Percentiles rank a stretch among this genome's conserved stretches.
Evolutionary conservation across 2,888 invertebrate genomes (phyloP).

Genomic region (Idaea biselata): DNA sequence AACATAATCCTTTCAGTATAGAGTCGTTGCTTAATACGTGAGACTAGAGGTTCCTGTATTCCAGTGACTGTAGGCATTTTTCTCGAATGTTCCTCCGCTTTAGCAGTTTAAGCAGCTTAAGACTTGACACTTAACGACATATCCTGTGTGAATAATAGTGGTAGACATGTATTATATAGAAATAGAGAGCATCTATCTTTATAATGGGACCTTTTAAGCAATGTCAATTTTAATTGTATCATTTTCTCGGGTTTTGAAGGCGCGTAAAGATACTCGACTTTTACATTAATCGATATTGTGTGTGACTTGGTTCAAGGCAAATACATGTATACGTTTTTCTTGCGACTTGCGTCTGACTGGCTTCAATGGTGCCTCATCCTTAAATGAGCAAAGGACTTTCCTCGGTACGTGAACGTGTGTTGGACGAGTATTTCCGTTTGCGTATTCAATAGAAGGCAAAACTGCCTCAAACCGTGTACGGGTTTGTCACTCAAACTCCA

Average conservation of each 20-base stretch:
- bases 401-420: no score
- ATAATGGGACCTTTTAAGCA: background rate
- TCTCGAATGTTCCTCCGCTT: slow-evolving; percentile 63
- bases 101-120: slow-evolving; percentile 56
- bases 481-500: no score
- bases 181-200: slow-evolving; percentile 2
- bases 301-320: no score
- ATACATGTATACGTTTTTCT: no score
- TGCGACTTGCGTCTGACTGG: no score
- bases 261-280: background rate
- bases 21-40: slow-evolving; percentile 90
- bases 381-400: no score
- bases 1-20: slow-evolving; percentile 93
- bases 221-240: slow-evolving; percentile 15
- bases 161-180: slow-evolving; percentile 74
- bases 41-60: slow-evolving; percentile 70
- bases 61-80: slow-evolving; percentile 52
- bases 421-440: no score
- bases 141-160: slow-evolving; percentile 75
- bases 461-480: no score
- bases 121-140: slow-evolving; percentile 72
- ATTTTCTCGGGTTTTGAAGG: no score
- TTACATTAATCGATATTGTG: background rate
- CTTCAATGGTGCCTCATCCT: no score
- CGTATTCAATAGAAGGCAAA: no score